Conservation (phyloP, 2,888 invertebrate species). For the Agriopis marginaria region DNA sequence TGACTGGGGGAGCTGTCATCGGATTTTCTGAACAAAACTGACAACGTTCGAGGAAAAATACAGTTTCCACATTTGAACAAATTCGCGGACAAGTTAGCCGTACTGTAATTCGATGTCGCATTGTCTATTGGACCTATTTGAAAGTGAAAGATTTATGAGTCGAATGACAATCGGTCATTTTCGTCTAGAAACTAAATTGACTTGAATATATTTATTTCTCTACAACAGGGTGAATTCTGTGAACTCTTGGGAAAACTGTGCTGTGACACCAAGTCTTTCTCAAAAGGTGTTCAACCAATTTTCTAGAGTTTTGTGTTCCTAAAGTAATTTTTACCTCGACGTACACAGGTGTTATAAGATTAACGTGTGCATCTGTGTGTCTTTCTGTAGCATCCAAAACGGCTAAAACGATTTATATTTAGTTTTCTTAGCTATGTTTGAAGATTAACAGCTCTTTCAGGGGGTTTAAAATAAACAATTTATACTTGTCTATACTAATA, state of each 20-base stretch:
- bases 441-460: too few relatives aligned
- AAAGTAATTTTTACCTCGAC: too few relatives aligned
- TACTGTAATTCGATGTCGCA: conserved; percentile 45
- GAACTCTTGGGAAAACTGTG: background rate
- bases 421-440: too few relatives aligned
- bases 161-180: conserved; percentile 39
- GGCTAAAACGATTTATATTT: too few relatives aligned
- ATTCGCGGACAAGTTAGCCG: background rate
- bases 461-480: too few relatives aligned
- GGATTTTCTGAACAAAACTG: background rate
- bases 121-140: conserved; percentile 45
- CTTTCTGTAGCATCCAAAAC: too few relatives aligned
- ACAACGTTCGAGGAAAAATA: background rate
- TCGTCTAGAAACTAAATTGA: conserved; percentile 29
- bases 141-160: conserved; percentile 49
- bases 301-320: too few relatives aligned
- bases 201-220: conserved; percentile 7
- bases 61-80: background rate
- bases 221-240: background rate
- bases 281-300: too few relatives aligned
- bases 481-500: too few relatives aligned
- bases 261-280: too few relatives aligned
- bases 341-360: too few relatives aligned
- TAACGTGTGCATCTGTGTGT: too few relatives aligned
- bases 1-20: background rate